A percentile compares a stretch with the other conserved stretches of the same genome.
phyloP scores from a whole-genome alignment of 1,140 invertebrate species.

The Pogonognathellus flavescens region DNA sequence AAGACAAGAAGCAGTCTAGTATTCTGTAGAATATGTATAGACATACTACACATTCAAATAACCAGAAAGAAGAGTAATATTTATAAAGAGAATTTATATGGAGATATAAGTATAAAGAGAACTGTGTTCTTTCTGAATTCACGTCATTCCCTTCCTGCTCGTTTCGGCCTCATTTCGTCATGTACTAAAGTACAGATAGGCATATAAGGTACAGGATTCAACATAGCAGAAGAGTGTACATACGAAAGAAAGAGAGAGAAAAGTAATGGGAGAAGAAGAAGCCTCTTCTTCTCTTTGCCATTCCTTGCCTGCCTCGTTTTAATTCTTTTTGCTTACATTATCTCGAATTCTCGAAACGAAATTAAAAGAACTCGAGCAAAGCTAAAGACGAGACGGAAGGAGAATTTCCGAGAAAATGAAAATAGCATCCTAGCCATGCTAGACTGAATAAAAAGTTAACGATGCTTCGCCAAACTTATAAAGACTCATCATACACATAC shows the following conservation, averaged over 20 bases:
- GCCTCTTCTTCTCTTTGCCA: constrained; percentile 41
- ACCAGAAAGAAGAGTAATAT: too few relatives aligned
- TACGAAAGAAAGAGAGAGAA: neutral
- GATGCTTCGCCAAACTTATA: constrained; percentile 36
- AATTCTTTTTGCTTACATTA: constrained; percentile 55
- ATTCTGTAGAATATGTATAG: neutral
- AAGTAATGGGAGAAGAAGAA: constrained; percentile 10
- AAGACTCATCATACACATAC: constrained; percentile 6
- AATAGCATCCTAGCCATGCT: constrained; percentile 44
- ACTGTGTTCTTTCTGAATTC: constrained; percentile 48
- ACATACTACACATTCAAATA: neutral
- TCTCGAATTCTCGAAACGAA: constrained; percentile 48
- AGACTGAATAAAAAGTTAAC: constrained; percentile 53
- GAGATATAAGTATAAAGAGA: neutral
- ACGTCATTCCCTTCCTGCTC: constrained; percentile 45
- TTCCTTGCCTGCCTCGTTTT: constrained; percentile 38
- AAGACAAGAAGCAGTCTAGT: neutral
- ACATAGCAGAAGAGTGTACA: neutral
- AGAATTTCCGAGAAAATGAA: constrained; percentile 54
- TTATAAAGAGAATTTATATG: too few relatives aligned
- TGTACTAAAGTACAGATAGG: neutral
- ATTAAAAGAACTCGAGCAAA: constrained; percentile 45
- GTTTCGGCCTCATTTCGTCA: constrained; percentile 47
- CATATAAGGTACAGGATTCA: constrained; percentile 26
- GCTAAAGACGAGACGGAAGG: constrained; percentile 36